Conservation (phyloP, 2,888 invertebrate species). For the Galerucella pusilla region DNA sequence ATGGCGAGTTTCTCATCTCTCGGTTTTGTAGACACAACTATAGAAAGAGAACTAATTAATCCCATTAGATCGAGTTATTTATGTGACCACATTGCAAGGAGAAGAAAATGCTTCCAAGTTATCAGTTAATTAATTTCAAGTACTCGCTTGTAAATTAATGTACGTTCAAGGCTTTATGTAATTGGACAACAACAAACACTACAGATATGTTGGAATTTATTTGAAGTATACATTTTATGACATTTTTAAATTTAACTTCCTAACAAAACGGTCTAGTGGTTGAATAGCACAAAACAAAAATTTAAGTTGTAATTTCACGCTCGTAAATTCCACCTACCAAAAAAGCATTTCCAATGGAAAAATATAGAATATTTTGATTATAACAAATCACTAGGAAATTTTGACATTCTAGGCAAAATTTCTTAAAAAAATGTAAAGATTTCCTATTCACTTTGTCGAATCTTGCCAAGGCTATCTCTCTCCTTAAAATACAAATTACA, state of each 20-base stretch:
- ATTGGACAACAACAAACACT: conserved; percentile 18
- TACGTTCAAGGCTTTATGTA: conserved; percentile 25
- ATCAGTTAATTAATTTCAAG: conserved; percentile 43
- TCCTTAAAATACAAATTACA: no score
- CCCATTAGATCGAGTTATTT: conserved; percentile 47
- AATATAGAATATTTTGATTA: no score
- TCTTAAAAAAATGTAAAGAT: no score
- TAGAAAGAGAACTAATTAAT: conserved; percentile 43
- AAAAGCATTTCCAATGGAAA: no score
- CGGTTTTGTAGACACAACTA: conserved; percentile 3
- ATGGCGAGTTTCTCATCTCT: not conserved
- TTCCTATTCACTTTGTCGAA: no score
- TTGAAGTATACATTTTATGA: conserved; percentile 4
- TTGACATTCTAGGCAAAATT: no score
- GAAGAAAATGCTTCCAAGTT: conserved; percentile 34
- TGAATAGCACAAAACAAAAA: no score
- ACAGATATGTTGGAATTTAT: conserved; percentile 14
- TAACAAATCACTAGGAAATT: no score
- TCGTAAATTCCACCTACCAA: no score
- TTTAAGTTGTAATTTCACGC: no score
- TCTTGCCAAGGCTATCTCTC: no score
- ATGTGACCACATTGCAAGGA: conserved; percentile 44
- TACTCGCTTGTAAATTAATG: conserved; percentile 35
- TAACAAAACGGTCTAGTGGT: no score
- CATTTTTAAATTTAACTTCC: conserved; percentile 9